These are phyloP conservation scores for Chelonoidis abingdonii DNA, from an alignment of 2,113 vertebrate genomes.

Conservation along the genomic window DNA sequence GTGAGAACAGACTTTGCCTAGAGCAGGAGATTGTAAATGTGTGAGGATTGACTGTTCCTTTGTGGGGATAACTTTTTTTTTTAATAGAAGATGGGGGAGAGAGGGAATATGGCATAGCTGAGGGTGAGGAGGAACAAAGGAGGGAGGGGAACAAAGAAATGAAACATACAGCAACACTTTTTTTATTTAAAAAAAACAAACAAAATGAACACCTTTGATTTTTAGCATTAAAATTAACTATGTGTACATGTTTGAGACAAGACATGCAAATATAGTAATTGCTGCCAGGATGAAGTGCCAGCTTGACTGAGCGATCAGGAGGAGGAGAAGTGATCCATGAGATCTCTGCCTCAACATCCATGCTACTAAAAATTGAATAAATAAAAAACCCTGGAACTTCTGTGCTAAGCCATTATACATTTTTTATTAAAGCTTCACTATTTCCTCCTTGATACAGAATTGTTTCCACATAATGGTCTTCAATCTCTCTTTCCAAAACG, in stretches of 20 bases:
- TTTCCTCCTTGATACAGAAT: neutral
- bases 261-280: neutral
- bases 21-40: neutral
- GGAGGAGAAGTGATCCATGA: neutral
- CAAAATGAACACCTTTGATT: neutral
- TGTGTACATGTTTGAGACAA: neutral
- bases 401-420: neutral
- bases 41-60: neutral
- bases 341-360: neutral
- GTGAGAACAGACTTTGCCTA: neutral
- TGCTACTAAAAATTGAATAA: neutral
- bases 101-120: neutral
- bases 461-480: neutral
- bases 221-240: neutral
- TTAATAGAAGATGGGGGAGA: neutral
- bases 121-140: neutral
- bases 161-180: neutral
- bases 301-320: fast-evolving
- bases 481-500: neutral
- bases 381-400: neutral
- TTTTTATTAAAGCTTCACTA: neutral
- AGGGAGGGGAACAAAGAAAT: neutral
- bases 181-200: neutral
- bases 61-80: neutral
- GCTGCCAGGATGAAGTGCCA: neutral